phyloP scores from a whole-genome alignment of 2,888 invertebrate species.

The Marronus borbonicus region DNA sequence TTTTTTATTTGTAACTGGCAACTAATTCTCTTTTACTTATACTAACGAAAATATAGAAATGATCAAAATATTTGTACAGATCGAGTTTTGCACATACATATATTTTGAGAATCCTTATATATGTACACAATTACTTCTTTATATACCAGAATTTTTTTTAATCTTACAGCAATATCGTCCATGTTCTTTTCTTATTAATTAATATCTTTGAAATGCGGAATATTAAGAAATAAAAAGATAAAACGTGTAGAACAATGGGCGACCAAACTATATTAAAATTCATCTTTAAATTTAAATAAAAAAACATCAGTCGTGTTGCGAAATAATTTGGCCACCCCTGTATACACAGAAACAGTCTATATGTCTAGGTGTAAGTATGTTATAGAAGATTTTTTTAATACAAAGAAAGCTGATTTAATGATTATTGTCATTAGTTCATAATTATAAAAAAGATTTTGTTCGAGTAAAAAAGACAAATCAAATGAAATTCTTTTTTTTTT shows the following conservation, averaged over 20 bases:
- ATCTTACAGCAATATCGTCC: slow-evolving; percentile 10
- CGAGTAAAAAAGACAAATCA: too few species aligned
- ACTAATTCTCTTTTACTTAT: slow-evolving; percentile 6
- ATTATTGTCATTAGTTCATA: slow-evolving; percentile 36
- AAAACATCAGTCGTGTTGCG: slow-evolving; percentile 9
- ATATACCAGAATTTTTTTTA: slow-evolving; percentile 8
- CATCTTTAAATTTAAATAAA: neutral
- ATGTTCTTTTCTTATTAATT: neutral
- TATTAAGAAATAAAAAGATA: too few species aligned
- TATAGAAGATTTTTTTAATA: neutral
- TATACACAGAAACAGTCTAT: too few species aligned
- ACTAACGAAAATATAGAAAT: slow-evolving; percentile 8
- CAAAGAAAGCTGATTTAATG: slow-evolving; percentile 1
- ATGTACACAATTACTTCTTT: neutral
- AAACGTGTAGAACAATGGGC: neutral
- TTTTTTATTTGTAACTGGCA: slow-evolving; percentile 25
- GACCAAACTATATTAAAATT: neutral
- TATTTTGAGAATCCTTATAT: neutral
- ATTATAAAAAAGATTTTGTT: neutral
- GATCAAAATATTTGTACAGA: neutral
- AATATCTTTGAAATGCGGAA: too few species aligned
- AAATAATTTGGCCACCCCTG: slow-evolving; percentile 11
- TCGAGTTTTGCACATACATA: neutral
- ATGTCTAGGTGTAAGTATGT: neutral
- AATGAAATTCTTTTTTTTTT: too few species aligned